Evolutionary conservation across 2,113 vertebrate species (phyloP).

Genomic region (Mesocricetus auratus): DNA sequence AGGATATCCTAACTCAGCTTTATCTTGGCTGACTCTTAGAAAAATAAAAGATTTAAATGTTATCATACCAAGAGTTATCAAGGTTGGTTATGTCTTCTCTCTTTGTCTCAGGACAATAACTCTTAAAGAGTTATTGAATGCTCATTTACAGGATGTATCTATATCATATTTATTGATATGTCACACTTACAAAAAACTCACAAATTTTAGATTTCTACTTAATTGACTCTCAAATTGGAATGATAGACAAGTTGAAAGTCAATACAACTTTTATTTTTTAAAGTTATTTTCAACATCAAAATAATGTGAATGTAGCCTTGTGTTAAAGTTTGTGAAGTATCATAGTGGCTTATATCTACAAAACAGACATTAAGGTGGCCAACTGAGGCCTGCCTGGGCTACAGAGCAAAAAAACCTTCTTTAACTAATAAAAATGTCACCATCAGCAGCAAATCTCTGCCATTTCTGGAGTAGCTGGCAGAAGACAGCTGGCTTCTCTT

Average conservation of each 20-base stretch:
- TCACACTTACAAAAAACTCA: not conserved
- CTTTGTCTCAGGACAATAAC: not conserved
- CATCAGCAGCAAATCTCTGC: not conserved
- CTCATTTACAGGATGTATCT: not conserved
- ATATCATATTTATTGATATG: not conserved
- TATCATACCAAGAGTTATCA: not conserved
- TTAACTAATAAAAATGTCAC: not conserved
- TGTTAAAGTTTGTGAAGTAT: not conserved
- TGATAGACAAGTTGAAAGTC: not conserved
- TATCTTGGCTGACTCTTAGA: not conserved
- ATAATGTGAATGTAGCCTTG: not conserved
- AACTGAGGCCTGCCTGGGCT: too few relatives aligned
- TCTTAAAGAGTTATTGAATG: not conserved
- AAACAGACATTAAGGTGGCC: not conserved
- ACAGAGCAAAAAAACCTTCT: not conserved
- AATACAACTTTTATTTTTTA: not conserved
- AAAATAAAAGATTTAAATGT: not conserved
- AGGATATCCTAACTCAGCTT: not conserved
- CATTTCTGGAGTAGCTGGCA: not conserved
- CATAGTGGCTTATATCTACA: not conserved
- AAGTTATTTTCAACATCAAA: not conserved
- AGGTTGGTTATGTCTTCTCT: not conserved
- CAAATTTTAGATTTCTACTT: not conserved
- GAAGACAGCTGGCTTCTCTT: not conserved
- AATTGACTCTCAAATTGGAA: constrained; percentile 27